Evolutionary conservation across 2,113 vertebrate genomes (phyloP).

Genomic region (Gobiocypris rarus): DNA sequence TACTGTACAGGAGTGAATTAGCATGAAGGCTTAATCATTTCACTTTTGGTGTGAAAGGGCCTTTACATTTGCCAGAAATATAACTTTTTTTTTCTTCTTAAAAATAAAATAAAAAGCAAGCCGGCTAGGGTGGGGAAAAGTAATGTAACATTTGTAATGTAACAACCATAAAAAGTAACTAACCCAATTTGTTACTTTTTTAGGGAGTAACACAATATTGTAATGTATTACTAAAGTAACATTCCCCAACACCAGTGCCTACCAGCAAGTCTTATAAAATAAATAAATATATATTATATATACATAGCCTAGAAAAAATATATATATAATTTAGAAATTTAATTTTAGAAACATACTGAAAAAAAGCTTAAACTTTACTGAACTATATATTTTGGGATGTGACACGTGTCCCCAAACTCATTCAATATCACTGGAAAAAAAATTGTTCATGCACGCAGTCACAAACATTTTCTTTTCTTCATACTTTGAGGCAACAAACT

Average conservation of each 20-base stretch:
- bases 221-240: no score
- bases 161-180: no score
- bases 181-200: no score
- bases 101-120: no score
- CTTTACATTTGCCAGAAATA: no score
- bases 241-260: background rate
- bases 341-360: background rate
- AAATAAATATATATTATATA: background rate
- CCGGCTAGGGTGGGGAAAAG: no score
- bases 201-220: no score
- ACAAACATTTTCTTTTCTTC: background rate
- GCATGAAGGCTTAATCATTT: no score
- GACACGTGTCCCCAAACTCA: background rate
- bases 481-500: slow-evolving; percentile 24
- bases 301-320: background rate
- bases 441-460: background rate
- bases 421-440: background rate
- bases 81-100: no score
- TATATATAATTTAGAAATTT: background rate
- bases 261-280: background rate
- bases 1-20: no score
- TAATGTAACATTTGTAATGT: no score
- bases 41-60: no score
- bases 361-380: background rate
- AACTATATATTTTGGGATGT: background rate